Evolutionary conservation across 2,113 vertebrate species (phyloP).

Genomic region (Bufo gargarizans): DNA sequence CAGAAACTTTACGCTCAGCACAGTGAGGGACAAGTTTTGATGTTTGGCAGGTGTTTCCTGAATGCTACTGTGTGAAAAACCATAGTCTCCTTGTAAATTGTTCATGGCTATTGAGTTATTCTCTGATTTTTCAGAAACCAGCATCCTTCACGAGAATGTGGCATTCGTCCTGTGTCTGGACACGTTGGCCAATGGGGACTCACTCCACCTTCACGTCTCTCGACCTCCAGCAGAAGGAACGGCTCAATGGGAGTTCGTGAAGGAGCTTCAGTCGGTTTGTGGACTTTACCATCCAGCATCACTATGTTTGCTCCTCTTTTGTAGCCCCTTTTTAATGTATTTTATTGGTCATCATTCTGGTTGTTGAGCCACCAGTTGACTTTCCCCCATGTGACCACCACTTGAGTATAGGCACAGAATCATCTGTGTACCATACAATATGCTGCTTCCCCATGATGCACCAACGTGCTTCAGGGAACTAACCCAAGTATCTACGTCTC

Average conservation of each 20-base stretch:
- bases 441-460: too few relatives aligned
- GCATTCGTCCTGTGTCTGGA: conserved; percentile 78
- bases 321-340: too few relatives aligned
- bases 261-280: conserved; percentile 72
- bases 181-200: conserved; percentile 72
- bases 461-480: too few relatives aligned
- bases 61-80: too few relatives aligned
- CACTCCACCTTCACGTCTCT: conserved; percentile 76
- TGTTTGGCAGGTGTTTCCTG: too few relatives aligned
- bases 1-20: too few relatives aligned
- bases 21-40: too few relatives aligned
- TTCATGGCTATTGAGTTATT: not conserved
- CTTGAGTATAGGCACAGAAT: not conserved
- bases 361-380: not conserved
- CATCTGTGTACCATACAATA: too few relatives aligned
- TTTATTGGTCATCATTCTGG: too few relatives aligned
- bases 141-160: conserved; percentile 78
- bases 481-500: too few relatives aligned
- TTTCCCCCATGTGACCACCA: not conserved
- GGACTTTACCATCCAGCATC: not conserved
- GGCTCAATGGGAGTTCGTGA: conserved; percentile 69
- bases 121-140: conserved; percentile 69
- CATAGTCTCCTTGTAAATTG: too few relatives aligned
- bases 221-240: conserved; percentile 71
- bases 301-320: too few relatives aligned